Conservation (phyloP, 2,113 vertebrate genomes). For the Gnathonemus echidnorhynchus region DNA sequence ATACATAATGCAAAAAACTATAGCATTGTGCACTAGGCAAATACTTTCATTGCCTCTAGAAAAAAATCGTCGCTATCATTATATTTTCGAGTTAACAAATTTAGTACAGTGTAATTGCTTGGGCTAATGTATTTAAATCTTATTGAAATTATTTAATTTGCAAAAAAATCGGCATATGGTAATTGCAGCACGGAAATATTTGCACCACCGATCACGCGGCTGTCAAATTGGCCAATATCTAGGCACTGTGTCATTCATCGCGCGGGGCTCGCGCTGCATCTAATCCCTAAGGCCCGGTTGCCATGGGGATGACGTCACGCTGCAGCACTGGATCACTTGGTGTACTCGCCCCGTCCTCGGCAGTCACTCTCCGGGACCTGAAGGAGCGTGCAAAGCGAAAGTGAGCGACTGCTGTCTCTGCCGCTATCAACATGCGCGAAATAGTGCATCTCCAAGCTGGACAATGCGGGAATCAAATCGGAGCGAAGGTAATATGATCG, state of each 20-base stretch:
- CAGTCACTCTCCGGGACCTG: slow-evolving; percentile 39
- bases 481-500: slow-evolving; percentile 73
- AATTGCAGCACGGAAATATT: neutral
- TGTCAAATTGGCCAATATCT: neutral
- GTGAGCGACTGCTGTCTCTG: neutral
- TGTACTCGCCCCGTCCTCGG: slow-evolving; percentile 29
- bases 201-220: neutral
- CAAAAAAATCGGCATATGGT: neutral
- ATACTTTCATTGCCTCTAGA: neutral
- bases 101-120: neutral
- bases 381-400: neutral
- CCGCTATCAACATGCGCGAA: slow-evolving; percentile 73
- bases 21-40: neutral
- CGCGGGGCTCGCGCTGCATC: slow-evolving; percentile 33
- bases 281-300: slow-evolving; percentile 56
- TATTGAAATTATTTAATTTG: neutral
- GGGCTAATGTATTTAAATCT: neutral
- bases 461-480: slow-evolving; percentile 91
- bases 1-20: neutral
- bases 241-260: neutral
- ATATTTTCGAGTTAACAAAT: neutral
- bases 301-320: slow-evolving; percentile 60
- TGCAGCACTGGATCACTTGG: slow-evolving; percentile 39
- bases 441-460: slow-evolving; percentile 89
- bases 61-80: neutral